A percentile compares a stretch with the other conserved stretches of the same genome.
phyloP scores from a whole-genome alignment of 2,888 invertebrate genomes.

The Alitta virens region DNA sequence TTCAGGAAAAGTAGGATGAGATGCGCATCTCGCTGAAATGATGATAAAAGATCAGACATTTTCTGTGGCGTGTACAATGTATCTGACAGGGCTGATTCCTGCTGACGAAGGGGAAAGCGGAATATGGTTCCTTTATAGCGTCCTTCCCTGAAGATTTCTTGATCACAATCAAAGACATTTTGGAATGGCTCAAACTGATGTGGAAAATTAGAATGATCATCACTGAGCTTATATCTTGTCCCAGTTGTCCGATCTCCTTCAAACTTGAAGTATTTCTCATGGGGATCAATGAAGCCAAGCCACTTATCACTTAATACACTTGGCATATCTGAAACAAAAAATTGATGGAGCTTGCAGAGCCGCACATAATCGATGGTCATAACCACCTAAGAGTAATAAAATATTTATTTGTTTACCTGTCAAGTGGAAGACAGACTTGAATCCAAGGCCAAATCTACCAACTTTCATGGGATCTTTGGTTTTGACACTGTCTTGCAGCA shows the following conservation, averaged over 20 bases:
- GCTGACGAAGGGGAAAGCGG: constrained; percentile 44
- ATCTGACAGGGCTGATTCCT: constrained; percentile 35
- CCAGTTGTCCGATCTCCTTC: constrained; percentile 28
- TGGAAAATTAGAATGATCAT: neutral
- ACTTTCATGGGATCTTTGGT: constrained; percentile 47
- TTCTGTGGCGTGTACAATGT: constrained; percentile 33
- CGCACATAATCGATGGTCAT: too few relatives aligned
- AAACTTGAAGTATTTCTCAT: constrained; percentile 31
- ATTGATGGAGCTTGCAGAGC: too few relatives aligned
- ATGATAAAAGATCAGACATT: constrained; percentile 33
- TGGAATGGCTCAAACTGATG: constrained; percentile 35
- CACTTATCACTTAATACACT: constrained; percentile 41
- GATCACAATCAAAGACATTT: constrained; percentile 32
- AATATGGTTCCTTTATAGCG: constrained; percentile 44
- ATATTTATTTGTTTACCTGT: constrained; percentile 37
- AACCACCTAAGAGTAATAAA: too few relatives aligned
- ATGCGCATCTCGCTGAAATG: constrained; percentile 37
- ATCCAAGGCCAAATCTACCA: constrained; percentile 52
- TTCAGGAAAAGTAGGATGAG: constrained; percentile 43
- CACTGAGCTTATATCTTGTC: constrained; percentile 26
- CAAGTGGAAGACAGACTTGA: constrained; percentile 51
- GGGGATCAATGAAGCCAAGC: constrained; percentile 43
- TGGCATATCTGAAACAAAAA: constrained; percentile 37
- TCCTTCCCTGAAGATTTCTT: constrained; percentile 25
- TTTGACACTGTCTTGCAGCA: constrained; percentile 44